Conservation (phyloP, 1,140 invertebrate species). For the Platyscapa corneri region DNA sequence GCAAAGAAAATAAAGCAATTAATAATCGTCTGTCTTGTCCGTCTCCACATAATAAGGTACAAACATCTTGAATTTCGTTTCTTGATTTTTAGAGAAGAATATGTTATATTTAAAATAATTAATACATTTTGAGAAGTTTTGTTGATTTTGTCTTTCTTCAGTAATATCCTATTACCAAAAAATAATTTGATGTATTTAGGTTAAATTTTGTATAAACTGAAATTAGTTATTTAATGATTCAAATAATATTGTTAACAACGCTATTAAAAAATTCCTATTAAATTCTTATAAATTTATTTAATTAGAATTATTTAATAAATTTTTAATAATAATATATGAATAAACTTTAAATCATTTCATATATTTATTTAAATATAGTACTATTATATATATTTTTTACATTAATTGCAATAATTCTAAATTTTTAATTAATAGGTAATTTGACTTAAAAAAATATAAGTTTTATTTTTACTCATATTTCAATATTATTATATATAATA, state of each 20-base stretch:
- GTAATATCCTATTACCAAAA: not conserved
- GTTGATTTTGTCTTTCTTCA: not conserved
- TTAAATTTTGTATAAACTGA: slow-evolving; percentile 3
- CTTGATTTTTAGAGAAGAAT: not conserved
- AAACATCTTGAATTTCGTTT: slow-evolving; percentile 59
- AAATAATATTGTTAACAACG: not conserved
- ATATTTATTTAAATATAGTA: too few species aligned
- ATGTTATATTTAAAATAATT: not conserved
- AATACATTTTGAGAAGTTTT: not conserved
- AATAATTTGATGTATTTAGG: not conserved
- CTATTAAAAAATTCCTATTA: not conserved
- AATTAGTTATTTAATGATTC: slow-evolving; percentile 10
- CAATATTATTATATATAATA: too few species aligned
- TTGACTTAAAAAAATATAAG: too few species aligned
- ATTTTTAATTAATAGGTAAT: too few species aligned
- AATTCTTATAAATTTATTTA: too few species aligned
- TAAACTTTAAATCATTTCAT: too few species aligned
- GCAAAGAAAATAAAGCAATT: slow-evolving; percentile 57
- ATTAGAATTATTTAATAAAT: too few species aligned
- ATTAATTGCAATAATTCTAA: too few species aligned
- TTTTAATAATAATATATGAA: too few species aligned
- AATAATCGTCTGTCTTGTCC: slow-evolving; percentile 59
- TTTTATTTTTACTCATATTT: too few species aligned
- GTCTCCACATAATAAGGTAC: slow-evolving; percentile 65
- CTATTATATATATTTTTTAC: too few species aligned